Evolutionary conservation across 2,113 vertebrate genomes (phyloP), one percentile per base, ranked within the genome.

Genomic region (Symphodus melops): DNA sequence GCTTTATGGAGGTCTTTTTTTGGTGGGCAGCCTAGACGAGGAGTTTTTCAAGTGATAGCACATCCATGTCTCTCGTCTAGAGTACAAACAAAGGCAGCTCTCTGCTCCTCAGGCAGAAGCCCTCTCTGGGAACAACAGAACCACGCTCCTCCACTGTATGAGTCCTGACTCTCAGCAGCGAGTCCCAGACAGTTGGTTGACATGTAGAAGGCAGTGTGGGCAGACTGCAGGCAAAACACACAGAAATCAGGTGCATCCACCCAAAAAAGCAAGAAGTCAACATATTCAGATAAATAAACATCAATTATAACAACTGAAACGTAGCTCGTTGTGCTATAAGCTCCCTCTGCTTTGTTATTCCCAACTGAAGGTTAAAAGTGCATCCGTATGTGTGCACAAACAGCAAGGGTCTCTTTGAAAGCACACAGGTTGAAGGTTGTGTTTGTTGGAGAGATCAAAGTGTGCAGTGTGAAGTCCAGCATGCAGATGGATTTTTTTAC

Each of bases 21-120:
- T 62, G 69, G 69, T 80, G 79, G 54, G 77, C 73, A 72, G 75
- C 51, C 77, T 28, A 87, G 84, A 89, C 82, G 14, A 82, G 81
- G 71, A 84, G 75, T 53, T 57, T 58, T 88, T 85, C 70, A 75
- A 88, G 78, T 84, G 78, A 79, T 71, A 81, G 76, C 44, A 36
- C 78, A 78, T 64, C 77, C 74, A 75, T 57, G 25, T 71, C 69
- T 83, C 69, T 82, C 53, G 79, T 86, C 85, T 82, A 20, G 67
- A 75, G 61, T 58, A 68, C 66, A 85, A 89, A 90, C 86, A 91
- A 88, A 85, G 85, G 61, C 65, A 56, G 28, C 75, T 81, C 83
- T 89, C 71, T 87, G 59, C 74, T 82, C 68, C 48, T 20, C 14
- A 54, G 64, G 55, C 68, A 19, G 12, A 8, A 79, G 64, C 68